These are phyloP conservation scores for Athene cunicularia DNA, from an alignment of 2,113 vertebrate species.

Conservation along the genomic window DNA sequence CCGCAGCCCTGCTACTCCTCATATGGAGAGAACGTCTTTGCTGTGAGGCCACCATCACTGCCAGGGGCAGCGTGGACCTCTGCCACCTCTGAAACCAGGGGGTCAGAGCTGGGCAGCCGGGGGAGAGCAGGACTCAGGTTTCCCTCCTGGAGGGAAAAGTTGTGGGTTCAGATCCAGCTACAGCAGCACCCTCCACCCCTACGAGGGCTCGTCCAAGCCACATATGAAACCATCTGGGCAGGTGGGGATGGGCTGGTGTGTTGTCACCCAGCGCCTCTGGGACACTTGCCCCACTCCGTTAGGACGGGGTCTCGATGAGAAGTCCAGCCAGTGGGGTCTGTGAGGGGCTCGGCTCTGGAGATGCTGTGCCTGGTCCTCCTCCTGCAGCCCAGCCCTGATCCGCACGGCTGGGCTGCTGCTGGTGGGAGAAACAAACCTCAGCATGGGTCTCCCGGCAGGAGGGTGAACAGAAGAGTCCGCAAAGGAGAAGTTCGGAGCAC, in stretches of 20 bases:
- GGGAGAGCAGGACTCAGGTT: neutral
- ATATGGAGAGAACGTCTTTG: neutral
- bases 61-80: fast-evolving
- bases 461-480: neutral
- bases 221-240: neutral
- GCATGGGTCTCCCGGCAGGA: neutral
- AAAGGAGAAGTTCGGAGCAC: neutral
- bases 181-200: neutral
- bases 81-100: neutral
- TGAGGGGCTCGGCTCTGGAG: neutral
- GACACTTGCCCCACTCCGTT: fast-evolving
- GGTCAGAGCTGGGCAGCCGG: neutral
- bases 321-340: neutral
- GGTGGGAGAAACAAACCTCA: neutral
- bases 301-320: neutral
- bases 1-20: neutral
- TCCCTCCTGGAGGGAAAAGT: neutral
- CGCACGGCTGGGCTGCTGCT: neutral
- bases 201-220: neutral
- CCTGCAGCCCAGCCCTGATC: neutral
- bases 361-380: neutral
- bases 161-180: neutral
- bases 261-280: neutral
- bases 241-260: neutral
- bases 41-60: neutral